These are phyloP conservation scores for Heteromormyrus szaboi DNA, from an alignment of 2,797 vertebrate species.

Conservation along the genomic window DNA sequence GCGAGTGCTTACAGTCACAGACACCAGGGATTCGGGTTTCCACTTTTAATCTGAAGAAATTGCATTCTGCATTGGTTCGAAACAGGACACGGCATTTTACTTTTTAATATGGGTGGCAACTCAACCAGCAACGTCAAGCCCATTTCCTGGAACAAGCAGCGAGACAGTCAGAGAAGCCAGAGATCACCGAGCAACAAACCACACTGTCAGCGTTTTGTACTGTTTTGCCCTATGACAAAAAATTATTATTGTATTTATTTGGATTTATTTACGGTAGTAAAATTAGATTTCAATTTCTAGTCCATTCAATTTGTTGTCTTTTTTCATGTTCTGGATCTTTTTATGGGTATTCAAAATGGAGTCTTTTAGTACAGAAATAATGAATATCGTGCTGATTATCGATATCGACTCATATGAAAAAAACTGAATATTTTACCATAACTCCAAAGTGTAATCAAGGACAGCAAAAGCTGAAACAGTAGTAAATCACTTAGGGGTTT, in stretches of 20 bases:
- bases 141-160: neutral
- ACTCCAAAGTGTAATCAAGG: neutral
- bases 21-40: neutral
- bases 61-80: neutral
- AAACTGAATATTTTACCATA: neutral
- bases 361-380: neutral
- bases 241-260: neutral
- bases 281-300: neutral
- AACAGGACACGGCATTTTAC: neutral
- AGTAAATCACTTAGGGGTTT: neutral
- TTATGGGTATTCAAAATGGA: neutral
- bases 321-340: neutral
- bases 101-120: neutral
- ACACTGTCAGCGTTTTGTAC: neutral
- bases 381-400: neutral
- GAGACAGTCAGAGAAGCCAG: neutral
- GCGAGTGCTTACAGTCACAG: neutral
- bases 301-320: neutral
- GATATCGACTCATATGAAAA: neutral
- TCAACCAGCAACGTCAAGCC: neutral
- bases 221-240: neutral
- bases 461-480: neutral
- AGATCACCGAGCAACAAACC: neutral
- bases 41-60: neutral
- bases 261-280: neutral